Evolutionary conservation across 2,888 invertebrate genomes (phyloP).

Genomic region (Lasius platythorax): DNA sequence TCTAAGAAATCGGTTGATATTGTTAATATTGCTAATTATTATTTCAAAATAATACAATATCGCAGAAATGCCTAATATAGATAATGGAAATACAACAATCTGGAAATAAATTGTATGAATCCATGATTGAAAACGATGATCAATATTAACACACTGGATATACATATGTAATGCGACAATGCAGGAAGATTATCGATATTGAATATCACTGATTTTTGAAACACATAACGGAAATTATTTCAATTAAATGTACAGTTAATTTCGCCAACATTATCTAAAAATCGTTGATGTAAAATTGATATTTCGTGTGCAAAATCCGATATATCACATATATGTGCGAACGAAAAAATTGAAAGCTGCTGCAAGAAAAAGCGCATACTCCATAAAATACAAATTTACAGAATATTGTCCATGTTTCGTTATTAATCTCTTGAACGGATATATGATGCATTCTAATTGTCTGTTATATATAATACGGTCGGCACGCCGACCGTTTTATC

Average conservation of each 20-base stretch:
- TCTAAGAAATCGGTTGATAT: neutral
- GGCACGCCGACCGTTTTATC: neutral
- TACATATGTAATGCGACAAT: too few species aligned
- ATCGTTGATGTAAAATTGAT: constrained; percentile 16
- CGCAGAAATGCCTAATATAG: neutral
- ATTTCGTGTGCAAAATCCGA: neutral
- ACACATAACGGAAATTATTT: constrained; percentile 14
- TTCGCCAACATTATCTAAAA: neutral
- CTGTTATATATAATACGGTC: neutral
- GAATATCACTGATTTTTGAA: constrained; percentile 19
- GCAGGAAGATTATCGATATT: neutral
- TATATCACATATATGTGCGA: neutral
- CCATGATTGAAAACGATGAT: neutral
- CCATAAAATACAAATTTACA: constrained; percentile 41
- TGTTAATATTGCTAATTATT: neutral
- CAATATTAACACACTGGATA: neutral
- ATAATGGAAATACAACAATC: neutral
- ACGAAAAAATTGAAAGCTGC: constrained; percentile 1
- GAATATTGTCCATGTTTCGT: constrained; percentile 17
- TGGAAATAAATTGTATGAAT: neutral
- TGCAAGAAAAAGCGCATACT: constrained; percentile 1
- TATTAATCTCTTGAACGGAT: constrained; percentile 43
- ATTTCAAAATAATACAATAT: neutral
- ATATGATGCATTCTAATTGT: constrained; percentile 37
- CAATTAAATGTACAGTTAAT: constrained; percentile 30